Base-by-base conservation (phyloP, 2,888 invertebrate species). In the Polyommatus icarus region DNA sequence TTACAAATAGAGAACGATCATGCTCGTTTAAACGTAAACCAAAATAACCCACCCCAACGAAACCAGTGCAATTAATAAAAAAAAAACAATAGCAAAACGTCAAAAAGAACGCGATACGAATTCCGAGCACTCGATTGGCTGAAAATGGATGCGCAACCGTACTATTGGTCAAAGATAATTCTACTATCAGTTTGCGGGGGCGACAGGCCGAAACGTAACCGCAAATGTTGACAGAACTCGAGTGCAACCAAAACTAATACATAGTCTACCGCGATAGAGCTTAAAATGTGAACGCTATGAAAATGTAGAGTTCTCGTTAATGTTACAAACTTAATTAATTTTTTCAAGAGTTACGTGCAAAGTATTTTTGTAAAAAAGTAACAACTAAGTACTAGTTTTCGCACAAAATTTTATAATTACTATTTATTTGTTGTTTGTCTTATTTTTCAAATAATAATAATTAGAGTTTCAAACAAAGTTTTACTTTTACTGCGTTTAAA, bases 111-210 rank as follows among this genome's bases (percentile, higher is more conserved):
- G 82, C 87, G 86, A 89, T 89, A 89, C 85, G 85, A 87, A 85
- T 83, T 85, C 85, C 84, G 82, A 84, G 84, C 83, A 82, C 86
- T 87, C 87, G 86, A 93, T 94, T 94, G 94, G 94, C 86, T 88
- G 87, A 86, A 90, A 92, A 90, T 86, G 86, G 85, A 83, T 84
- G 82, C 84, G 88, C 89, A 86, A 87, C 87, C 88, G 87, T 90
- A 84, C 90, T 89, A 94, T 94, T 94, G 94, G 94, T 89, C 91
- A 91, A 91, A 92, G 92, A 94, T 93, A 93, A 94, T 91, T 87
- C 91, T 92, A 89, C 88, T 90, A 90, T 89, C 89, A 88, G 90
- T 90, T 89, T 90, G 89, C 89, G 90, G 91, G 90, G 91, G 90
- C 90, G 91, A 91, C 91, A 90, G 89, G 90, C 90, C 90, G 86